These are phyloP conservation scores for Calyptomena viridis DNA, from an alignment of 2,113 vertebrate species.

Conservation along the genomic window DNA sequence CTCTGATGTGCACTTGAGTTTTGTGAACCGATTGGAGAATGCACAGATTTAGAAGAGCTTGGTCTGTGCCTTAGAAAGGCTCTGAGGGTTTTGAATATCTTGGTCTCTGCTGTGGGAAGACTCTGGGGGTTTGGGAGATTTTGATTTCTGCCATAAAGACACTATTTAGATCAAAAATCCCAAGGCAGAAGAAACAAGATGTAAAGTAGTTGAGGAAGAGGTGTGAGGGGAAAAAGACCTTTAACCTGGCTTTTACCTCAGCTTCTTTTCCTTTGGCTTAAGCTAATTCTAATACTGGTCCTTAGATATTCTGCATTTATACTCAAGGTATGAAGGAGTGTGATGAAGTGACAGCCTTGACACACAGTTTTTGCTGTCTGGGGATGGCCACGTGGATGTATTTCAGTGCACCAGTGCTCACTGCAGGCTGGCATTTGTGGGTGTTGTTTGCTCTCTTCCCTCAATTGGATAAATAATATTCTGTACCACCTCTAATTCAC, in stretches of 20 bases:
- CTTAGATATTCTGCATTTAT: neutral
- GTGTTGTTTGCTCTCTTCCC: neutral
- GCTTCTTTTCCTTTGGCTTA: neutral
- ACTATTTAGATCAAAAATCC: neutral
- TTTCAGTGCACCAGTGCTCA: neutral
- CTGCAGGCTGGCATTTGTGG: neutral
- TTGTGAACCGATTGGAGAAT: neutral
- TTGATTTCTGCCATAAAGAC: neutral
- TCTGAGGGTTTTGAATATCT: no score
- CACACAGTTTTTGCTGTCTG: neutral
- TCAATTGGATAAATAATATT: neutral
- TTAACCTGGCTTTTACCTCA: neutral
- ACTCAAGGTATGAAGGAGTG: neutral
- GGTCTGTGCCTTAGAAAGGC: no score
- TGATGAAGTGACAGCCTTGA: neutral
- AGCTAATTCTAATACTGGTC: neutral
- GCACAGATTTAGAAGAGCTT: neutral
- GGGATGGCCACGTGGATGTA: neutral
- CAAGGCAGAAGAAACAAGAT: accelerated
- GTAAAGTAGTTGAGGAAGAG: neutral
- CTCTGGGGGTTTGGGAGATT: no score
- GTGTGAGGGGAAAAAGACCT: neutral
- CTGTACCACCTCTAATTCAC: neutral
- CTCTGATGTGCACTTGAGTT: neutral
- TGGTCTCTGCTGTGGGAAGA: no score